Percentiles rank a stretch among this genome's conserved stretches.
phyloP scores from a whole-genome alignment of 2,113 vertebrate species.

The Malurus cyaneus region DNA sequence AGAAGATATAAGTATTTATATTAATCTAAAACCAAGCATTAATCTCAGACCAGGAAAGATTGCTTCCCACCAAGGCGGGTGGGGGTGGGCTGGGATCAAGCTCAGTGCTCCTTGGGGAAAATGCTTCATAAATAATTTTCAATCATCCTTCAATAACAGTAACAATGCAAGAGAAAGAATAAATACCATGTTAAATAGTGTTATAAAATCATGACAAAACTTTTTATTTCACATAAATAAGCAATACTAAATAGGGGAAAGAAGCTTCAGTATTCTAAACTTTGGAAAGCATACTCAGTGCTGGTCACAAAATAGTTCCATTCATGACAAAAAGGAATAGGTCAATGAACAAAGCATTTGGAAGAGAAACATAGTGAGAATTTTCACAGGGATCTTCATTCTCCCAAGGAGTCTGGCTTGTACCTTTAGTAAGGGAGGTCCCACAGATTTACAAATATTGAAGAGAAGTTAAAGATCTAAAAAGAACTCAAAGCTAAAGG shows the following conservation, averaged over 20 bases:
- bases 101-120: not conserved
- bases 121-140: not conserved
- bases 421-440: not conserved
- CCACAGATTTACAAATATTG: not conserved
- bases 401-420: not conserved
- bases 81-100: too few relatives aligned
- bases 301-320: not conserved
- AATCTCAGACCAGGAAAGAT: not conserved
- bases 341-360: not conserved
- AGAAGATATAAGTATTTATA: not conserved
- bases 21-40: not conserved
- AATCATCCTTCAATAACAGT: not conserved
- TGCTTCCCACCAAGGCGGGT: not conserved
- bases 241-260: accelerated
- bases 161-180: not conserved
- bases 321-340: not conserved
- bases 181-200: not conserved
- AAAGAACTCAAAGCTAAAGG: not conserved
- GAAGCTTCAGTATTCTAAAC: not conserved
- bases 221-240: not conserved
- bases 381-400: not conserved
- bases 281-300: not conserved
- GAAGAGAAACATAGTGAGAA: not conserved
- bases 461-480: not conserved
- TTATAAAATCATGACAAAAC: not conserved